Evolutionary conservation across 2,797 vertebrate species (phyloP).

Genomic region (Alauda arvensis): DNA sequence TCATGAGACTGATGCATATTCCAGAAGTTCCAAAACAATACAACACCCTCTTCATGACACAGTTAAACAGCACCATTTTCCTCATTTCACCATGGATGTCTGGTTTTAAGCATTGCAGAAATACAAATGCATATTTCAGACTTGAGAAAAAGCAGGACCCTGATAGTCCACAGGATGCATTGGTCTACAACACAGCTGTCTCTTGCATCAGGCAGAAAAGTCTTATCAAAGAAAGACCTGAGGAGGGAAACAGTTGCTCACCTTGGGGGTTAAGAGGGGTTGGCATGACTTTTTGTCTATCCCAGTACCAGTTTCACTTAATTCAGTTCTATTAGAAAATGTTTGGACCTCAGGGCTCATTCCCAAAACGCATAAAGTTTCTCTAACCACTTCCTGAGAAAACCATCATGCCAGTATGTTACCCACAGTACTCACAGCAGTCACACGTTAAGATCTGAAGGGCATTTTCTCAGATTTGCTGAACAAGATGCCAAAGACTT

Average conservation of each 20-base stretch:
- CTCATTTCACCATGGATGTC: neutral
- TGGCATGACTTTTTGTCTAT: neutral
- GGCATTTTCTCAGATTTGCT: neutral
- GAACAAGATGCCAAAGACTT: neutral
- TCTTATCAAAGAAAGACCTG: neutral
- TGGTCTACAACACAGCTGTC: neutral
- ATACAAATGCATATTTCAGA: neutral
- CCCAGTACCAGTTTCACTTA: neutral
- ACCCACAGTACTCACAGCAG: neutral
- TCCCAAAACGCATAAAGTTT: neutral
- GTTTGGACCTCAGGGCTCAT: neutral
- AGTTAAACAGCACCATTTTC: neutral
- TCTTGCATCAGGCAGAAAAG: neutral
- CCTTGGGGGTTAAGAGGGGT: neutral
- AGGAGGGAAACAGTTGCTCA: neutral
- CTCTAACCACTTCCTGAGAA: neutral
- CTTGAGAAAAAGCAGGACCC: neutral
- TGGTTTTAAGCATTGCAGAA: neutral
- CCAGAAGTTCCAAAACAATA: constrained; percentile 12
- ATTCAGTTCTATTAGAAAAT: neutral
- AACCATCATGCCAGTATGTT: neutral
- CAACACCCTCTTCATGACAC: neutral
- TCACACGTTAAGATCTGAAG: neutral
- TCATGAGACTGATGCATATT: constrained; percentile 22
- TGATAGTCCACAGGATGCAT: neutral